Percentiles rank a stretch among this genome's conserved stretches.
These are phyloP conservation scores for Neotragus moschatus DNA, from an alignment of 2,113 vertebrate species.

Conservation along the genomic window DNA sequence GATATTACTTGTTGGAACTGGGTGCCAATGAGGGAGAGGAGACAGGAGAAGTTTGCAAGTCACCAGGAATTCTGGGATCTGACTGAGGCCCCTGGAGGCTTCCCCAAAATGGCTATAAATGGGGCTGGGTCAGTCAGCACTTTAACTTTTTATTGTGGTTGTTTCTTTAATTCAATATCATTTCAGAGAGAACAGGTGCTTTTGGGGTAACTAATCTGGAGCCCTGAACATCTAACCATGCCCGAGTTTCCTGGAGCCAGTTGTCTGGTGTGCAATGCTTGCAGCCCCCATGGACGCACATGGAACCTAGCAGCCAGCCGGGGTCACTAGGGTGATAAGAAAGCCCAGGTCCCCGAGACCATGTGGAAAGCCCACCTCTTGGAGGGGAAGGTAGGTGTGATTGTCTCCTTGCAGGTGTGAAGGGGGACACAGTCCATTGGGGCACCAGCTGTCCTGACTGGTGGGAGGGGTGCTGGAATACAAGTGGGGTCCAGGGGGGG, in stretches of 20 bases:
- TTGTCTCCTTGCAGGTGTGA: not conserved
- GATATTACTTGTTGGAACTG: no score
- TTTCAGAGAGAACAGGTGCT: not conserved
- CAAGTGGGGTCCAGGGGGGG: not conserved
- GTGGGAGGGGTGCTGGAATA: not conserved
- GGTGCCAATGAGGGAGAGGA: not conserved
- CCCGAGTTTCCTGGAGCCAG: not conserved
- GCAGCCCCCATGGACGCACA: fast-evolving
- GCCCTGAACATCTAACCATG: not conserved
- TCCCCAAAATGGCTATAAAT: not conserved
- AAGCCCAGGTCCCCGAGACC: no score
- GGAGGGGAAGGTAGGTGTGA: not conserved
- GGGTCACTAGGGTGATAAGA: not conserved
- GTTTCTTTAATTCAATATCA: not conserved
- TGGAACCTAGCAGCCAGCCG: fast-evolving
- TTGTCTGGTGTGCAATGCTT: fast-evolving
- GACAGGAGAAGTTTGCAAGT: no score
- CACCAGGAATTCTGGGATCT: not conserved
- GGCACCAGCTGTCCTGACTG: not conserved
- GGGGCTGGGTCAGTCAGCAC: not conserved
- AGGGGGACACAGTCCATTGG: not conserved
- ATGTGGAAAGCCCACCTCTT: not conserved
- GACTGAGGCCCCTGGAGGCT: not conserved
- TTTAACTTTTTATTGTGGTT: not conserved
- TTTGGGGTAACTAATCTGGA: not conserved